Evolutionary conservation across 2,797 vertebrate species (phyloP).

Genomic region (Scolopax bukidnonensis): DNA sequence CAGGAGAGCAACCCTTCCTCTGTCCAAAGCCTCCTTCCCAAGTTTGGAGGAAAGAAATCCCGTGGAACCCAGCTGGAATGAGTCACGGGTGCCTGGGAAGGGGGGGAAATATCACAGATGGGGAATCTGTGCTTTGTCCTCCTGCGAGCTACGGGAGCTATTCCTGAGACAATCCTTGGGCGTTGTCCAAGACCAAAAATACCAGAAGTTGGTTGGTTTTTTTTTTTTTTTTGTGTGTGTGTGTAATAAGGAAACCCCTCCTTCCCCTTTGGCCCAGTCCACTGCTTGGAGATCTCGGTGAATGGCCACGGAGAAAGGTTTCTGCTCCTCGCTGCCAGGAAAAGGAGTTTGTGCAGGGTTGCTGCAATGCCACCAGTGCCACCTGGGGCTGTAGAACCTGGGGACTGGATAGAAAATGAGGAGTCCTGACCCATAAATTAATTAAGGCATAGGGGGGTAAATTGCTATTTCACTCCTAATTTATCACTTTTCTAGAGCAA

Average conservation of each 20-base stretch:
- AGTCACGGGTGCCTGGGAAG: not conserved
- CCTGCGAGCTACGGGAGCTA: not conserved
- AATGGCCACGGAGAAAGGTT: not conserved
- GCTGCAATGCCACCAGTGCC: accelerated
- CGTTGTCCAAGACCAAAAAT: not conserved
- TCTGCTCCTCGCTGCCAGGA: not conserved
- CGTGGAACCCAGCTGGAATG: accelerated
- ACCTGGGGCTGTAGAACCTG: not conserved
- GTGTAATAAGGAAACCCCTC: not conserved
- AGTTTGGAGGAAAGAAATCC: not conserved
- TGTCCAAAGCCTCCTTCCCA: not conserved
- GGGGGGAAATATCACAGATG: accelerated
- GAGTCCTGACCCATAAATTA: not conserved
- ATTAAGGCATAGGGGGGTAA: not conserved
- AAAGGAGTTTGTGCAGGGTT: not conserved
- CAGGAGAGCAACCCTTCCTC: conserved; percentile 3
- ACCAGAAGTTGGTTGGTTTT: not conserved
- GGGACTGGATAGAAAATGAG: accelerated
- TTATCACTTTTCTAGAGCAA: not conserved
- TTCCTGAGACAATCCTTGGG: not conserved
- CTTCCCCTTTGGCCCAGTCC: not conserved
- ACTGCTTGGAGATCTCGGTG: not conserved
- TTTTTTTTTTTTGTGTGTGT: accelerated
- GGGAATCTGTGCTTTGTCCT: not conserved
- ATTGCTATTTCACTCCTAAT: not conserved